These are phyloP conservation scores for Cheilosia scutellata DNA, from an alignment of 2,888 invertebrate species.

Conservation along the genomic window DNA sequence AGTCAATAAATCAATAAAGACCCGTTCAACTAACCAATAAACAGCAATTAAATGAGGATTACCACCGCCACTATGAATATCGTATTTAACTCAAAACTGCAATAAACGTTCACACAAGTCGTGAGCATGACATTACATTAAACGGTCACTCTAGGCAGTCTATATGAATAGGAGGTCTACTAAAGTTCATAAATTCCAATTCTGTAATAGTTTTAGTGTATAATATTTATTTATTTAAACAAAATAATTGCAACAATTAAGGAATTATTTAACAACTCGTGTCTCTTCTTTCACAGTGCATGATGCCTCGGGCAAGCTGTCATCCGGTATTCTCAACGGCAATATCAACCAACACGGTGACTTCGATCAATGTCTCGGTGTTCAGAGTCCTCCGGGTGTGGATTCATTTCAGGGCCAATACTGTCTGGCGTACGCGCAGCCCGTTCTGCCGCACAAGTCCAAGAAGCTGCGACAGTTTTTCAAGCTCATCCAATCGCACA, in stretches of 20 bases:
- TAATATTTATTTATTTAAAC: not conserved
- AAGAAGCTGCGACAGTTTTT: constrained; percentile 84
- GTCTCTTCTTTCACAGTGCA: constrained; percentile 85
- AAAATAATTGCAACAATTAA: constrained; percentile 32
- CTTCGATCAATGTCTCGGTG: constrained; percentile 84
- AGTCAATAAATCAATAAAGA: constrained; percentile 16
- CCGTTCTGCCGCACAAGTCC: constrained; percentile 85
- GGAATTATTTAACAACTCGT: constrained; percentile 1
- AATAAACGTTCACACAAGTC: not conserved
- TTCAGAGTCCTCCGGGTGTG: constrained; percentile 74
- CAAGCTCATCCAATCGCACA: constrained; percentile 86
- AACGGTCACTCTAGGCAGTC: not conserved
- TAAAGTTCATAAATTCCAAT: not conserved
- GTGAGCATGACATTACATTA: constrained; percentile 5
- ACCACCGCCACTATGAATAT: not conserved
- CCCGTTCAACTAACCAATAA: not conserved
- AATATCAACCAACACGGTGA: constrained; percentile 88
- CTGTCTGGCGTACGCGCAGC: constrained; percentile 87
- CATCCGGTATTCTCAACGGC: constrained; percentile 87
- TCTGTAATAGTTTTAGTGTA: not conserved
- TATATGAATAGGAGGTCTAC: not conserved
- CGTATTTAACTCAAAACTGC: not conserved
- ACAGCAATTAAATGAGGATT: constrained; percentile 14
- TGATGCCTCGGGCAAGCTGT: constrained; percentile 88
- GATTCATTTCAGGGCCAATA: constrained; percentile 85